phyloP scores from a whole-genome alignment of 2,113 vertebrate genomes.

The Heterocephalus glaber region DNA sequence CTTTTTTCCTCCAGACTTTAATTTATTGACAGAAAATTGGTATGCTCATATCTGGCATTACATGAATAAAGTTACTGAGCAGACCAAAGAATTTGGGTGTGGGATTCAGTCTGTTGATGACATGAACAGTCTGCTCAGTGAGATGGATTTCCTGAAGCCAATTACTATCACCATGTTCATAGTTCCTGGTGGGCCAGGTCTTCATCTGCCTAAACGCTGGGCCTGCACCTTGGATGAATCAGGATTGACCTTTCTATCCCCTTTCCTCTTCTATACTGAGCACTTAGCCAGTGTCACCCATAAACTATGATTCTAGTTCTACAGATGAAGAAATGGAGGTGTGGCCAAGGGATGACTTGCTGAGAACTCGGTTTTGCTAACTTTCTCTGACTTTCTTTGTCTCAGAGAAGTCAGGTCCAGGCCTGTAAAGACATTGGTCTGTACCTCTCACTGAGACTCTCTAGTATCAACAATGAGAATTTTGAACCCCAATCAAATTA shows the following conservation, averaged over 20 bases:
- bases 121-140: slow-evolving; percentile 90
- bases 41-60: slow-evolving; percentile 92
- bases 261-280: slow-evolving; percentile 86
- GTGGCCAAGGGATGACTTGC: too few species aligned
- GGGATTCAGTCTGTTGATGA: slow-evolving; percentile 90
- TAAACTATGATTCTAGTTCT: too few species aligned
- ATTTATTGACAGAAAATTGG: too few species aligned
- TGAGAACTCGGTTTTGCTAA: too few species aligned
- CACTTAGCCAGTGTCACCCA: too few species aligned
- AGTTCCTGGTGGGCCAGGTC: slow-evolving; percentile 91
- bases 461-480: too few species aligned
- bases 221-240: slow-evolving; percentile 95
- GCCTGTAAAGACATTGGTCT: too few species aligned
- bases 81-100: slow-evolving; percentile 93
- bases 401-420: too few species aligned
- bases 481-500: neutral
- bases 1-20: too few species aligned
- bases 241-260: slow-evolving; percentile 94
- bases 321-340: too few species aligned
- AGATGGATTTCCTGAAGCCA: slow-evolving; percentile 94
- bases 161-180: slow-evolving; percentile 89
- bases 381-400: too few species aligned
- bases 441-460: too few species aligned
- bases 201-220: slow-evolving; percentile 97
- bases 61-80: slow-evolving; percentile 94